Evolutionary conservation across 2,888 invertebrate genomes (phyloP), one percentile per base, ranked within the genome.

Genomic region (Tipula confusa): DNA sequence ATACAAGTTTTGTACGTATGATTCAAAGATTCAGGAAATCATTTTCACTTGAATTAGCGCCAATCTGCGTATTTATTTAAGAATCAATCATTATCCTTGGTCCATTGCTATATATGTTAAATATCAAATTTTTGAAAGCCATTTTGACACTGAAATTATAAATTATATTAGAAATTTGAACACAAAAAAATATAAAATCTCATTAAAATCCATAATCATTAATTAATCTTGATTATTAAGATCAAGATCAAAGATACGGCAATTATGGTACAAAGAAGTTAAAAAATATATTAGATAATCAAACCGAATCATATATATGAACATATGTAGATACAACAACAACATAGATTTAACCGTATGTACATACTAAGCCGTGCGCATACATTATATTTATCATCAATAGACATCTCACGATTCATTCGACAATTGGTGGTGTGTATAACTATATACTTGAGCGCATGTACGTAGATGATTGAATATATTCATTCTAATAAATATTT

Each of bases 81-180:
- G 24, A 64, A 64, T 64, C 64, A 64, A 64, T 64, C n/a, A 64
- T 2, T 9, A 18, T 64, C 64, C 64, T 64, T 64, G 64, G 9
- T 4, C 3, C 11, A 9, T 38, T 2, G 38, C n/a, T 9, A 6
- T 43, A 43, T 6, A n/a, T n/a, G n/a, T n/a, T n/a, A n/a, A n/a
- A n/a, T n/a, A n/a, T n/a, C 33, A 33, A 64, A 64, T 64, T 64
- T 64, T 64, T 24, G 64, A 64, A 64, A 64, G 64, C 64, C 1
- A 64, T 64, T 64, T 64, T 64, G 64, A 24, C 64, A 64, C 64
- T 64, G 64, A 64, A 64, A 64, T 64, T 64, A 64, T 64, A 64
- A 64, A 64, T 64, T 64, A n/a, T n/a, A n/a, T n/a, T 64, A 64
- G 64, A 64, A 24, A 64, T 24, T 64, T 9, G 24, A 24, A 24